These are phyloP conservation scores for Bradysia coprophila DNA, from an alignment of 1,140 invertebrate species.

Conservation along the genomic window DNA sequence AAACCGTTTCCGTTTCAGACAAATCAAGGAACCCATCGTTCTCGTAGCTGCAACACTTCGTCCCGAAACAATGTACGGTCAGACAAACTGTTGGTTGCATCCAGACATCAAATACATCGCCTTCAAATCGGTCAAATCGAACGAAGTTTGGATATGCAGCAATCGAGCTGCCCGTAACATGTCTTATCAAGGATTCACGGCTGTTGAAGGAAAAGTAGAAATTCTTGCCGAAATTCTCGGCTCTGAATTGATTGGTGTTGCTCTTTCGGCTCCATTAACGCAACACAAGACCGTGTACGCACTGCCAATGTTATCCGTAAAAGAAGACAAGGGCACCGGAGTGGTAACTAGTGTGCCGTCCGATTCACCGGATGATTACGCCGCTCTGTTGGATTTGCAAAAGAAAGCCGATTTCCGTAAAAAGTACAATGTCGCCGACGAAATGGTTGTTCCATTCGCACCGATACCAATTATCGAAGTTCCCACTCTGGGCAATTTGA, in stretches of 20 bases:
- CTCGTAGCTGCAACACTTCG: constrained; percentile 93
- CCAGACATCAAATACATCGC: constrained; percentile 91
- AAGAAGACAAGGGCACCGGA: constrained; percentile 95
- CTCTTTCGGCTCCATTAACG: constrained; percentile 69
- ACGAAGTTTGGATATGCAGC: constrained; percentile 79
- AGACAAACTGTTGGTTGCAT: constrained; percentile 97
- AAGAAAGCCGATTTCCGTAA: constrained; percentile 86
- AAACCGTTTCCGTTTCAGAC: too few species aligned
- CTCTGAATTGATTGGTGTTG: constrained; percentile 57
- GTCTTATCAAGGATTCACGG: constrained; percentile 86
- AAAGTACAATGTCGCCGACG: constrained; percentile 82
- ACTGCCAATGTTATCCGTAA: constrained; percentile 95
- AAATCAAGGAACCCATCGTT: constrained; percentile 32
- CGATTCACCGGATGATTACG: constrained; percentile 97
- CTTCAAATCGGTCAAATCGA: constrained; percentile 43
- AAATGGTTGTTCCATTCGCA: constrained; percentile 60
- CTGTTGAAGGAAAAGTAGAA: constrained; percentile 58
- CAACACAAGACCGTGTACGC: constrained; percentile 71
- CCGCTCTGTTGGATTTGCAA: constrained; percentile 84
- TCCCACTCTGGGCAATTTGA: constrained; percentile 71
- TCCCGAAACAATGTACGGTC: constrained; percentile 99
- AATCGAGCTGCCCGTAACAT: constrained; percentile 81
- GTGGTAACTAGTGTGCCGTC: constrained; percentile 97
- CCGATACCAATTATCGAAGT: constrained; percentile 84
- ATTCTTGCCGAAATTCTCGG: constrained; percentile 54